Evolutionary conservation across 1,140 invertebrate genomes (phyloP).

Genomic region (Homalodisca vitripennis): DNA sequence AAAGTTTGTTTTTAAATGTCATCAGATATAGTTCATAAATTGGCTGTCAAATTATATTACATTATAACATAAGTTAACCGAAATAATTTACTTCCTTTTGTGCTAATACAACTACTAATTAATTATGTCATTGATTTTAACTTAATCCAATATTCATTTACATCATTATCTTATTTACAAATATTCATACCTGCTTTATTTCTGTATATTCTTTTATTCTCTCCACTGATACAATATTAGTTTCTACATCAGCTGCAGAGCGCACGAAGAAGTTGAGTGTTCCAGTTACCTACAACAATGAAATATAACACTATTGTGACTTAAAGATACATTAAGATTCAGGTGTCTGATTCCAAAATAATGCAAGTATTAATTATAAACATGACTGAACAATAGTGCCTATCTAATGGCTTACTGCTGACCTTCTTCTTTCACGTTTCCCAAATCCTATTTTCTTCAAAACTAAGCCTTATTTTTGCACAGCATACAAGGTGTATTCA

Average conservation of each 20-base stretch:
- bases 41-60: not conserved
- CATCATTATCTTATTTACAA: not conserved
- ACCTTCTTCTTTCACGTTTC: too few species aligned
- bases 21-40: not conserved
- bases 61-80: not conserved
- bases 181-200: not conserved
- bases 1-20: too few species aligned
- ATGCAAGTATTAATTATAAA: too few species aligned
- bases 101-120: not conserved
- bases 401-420: too few species aligned
- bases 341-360: too few species aligned
- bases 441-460: too few species aligned
- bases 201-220: conserved; percentile 88
- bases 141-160: not conserved
- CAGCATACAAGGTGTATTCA: too few species aligned
- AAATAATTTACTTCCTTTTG: not conserved
- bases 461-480: too few species aligned
- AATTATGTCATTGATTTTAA: not conserved
- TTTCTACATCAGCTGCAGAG: conserved; percentile 96
- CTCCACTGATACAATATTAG: too few species aligned
- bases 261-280: conserved; percentile 94
- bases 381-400: too few species aligned
- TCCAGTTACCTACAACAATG: conserved; percentile 82
- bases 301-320: too few species aligned
- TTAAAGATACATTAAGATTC: too few species aligned